Evolutionary conservation across 2,888 invertebrate species (phyloP).

Genomic region (Limnephilus auricula): DNA sequence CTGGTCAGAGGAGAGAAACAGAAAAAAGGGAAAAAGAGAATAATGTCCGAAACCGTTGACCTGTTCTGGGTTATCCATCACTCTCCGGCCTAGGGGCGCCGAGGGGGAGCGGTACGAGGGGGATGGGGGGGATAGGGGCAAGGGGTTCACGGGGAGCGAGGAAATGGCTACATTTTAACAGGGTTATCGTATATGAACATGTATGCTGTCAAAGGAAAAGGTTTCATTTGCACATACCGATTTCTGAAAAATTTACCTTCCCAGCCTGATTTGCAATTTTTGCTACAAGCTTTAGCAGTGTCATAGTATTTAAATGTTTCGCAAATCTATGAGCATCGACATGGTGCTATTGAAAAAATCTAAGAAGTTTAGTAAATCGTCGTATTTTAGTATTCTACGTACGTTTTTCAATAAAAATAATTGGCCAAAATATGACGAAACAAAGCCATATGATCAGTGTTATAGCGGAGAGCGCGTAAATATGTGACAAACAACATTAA

Average conservation of each 20-base stretch:
- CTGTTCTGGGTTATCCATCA: conserved; percentile 79
- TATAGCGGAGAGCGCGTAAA: background rate
- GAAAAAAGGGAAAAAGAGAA: conserved; percentile 79
- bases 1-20: conserved; percentile 70
- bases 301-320: background rate
- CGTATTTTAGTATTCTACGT: background rate
- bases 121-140: background rate
- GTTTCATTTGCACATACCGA: conserved; percentile 49
- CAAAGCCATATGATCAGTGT: background rate
- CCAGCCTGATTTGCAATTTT: conserved; percentile 12
- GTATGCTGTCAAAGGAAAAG: conserved; percentile 49
- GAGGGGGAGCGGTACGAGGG: conserved; percentile 10
- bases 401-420: background rate
- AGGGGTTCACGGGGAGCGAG: conserved; percentile 24
- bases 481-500: no score
- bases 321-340: background rate
- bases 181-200: conserved; percentile 55
- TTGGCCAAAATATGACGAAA: background rate
- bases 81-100: conserved; percentile 68
- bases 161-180: conserved; percentile 52
- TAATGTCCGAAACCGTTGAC: conserved; percentile 80
- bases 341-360: background rate
- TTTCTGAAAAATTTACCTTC: conserved; percentile 10
- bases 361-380: background rate
- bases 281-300: background rate